Evolutionary conservation across 2,113 vertebrate genomes (phyloP).

Genomic region (Tor tambroides): DNA sequence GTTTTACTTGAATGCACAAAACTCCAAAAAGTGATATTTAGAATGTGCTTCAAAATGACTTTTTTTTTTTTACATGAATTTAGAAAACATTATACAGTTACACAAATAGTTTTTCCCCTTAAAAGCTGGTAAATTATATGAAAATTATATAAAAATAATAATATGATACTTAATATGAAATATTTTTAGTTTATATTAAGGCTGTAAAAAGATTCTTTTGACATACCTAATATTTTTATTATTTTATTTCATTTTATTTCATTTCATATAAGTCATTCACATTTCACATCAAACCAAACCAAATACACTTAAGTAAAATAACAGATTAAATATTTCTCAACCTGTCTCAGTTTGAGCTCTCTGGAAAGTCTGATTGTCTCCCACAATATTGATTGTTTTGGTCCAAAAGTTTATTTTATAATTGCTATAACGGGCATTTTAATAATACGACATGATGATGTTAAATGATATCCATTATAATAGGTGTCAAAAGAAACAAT

Average conservation of each 20-base stretch:
- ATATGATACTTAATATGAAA: too few species aligned
- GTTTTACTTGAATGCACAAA: neutral
- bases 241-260: too few species aligned
- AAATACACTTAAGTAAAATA: neutral
- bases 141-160: too few species aligned
- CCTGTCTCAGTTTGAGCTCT: neutral
- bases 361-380: neutral
- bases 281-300: neutral
- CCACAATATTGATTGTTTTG: neutral
- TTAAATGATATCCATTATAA: neutral
- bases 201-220: too few species aligned
- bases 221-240: too few species aligned
- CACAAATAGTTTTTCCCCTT: too few species aligned
- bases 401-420: neutral
- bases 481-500: neutral
- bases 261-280: too few species aligned
- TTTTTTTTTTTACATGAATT: too few species aligned
- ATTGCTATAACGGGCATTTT: neutral
- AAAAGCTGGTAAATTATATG: too few species aligned
- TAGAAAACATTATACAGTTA: too few species aligned
- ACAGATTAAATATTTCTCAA: neutral
- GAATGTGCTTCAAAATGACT: too few species aligned
- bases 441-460: neutral
- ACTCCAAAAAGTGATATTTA: neutral
- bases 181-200: too few species aligned